A percentile compares a stretch with the other conserved stretches of the same genome.
phyloP scores from a whole-genome alignment of 1,140 invertebrate species.

The Heliconius melpomene region DNA sequence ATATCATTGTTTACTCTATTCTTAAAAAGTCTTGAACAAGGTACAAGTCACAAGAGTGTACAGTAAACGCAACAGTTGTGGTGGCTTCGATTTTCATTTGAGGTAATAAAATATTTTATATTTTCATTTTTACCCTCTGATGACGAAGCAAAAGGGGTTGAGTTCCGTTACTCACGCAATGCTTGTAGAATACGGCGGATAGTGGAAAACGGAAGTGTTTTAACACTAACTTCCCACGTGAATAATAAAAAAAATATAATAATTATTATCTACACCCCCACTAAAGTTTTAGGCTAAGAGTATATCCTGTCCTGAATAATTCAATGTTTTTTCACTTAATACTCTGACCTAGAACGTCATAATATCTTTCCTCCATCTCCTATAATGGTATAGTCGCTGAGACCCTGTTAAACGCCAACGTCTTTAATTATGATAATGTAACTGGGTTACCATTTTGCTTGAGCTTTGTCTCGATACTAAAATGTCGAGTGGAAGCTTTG shows the following conservation, averaged over 20 bases:
- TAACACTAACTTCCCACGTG: not conserved
- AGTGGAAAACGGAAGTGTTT: not conserved
- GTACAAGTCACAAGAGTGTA: too few species aligned
- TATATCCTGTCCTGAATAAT: not conserved
- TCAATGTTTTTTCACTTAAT: not conserved
- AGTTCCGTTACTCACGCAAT: too few species aligned
- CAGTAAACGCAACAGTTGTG: too few species aligned
- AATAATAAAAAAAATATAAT: not conserved
- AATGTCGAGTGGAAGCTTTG: not conserved
- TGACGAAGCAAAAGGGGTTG: too few species aligned
- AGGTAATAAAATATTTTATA: too few species aligned
- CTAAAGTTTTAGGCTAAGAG: not conserved
- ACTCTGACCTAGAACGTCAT: not conserved
- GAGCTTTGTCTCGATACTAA: not conserved
- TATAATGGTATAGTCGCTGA: constrained; percentile 2
- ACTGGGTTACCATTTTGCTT: not conserved
- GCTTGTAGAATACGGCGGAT: too few species aligned
- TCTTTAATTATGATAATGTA: constrained; percentile 13
- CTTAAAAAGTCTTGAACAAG: too few species aligned
- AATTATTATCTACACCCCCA: not conserved
- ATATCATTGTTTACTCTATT: too few species aligned
- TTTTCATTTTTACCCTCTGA: too few species aligned
- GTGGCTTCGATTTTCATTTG: too few species aligned
- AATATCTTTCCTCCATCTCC: not conserved
- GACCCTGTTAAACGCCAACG: constrained; percentile 8